Evolutionary conservation across 2,113 vertebrate species (phyloP).

Genomic region (Nesogale talazaci): DNA sequence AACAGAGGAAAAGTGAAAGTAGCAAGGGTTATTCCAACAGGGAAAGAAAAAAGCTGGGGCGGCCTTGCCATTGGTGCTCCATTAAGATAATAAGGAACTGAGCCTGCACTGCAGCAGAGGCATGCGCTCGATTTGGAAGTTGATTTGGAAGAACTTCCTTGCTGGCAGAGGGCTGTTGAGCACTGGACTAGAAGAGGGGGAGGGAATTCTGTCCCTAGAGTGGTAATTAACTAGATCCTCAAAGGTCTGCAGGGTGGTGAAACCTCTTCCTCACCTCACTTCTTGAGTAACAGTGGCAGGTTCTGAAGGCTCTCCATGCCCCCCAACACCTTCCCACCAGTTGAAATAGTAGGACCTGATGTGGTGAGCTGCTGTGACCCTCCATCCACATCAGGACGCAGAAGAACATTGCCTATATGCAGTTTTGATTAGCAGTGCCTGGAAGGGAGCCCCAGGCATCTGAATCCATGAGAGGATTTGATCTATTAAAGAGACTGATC

Average conservation of each 20-base stretch:
- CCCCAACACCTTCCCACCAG: not conserved
- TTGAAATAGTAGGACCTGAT: constrained; percentile 19
- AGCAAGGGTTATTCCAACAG: not conserved
- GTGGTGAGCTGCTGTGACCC: constrained; percentile 53
- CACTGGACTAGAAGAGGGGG: not conserved
- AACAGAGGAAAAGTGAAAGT: not conserved
- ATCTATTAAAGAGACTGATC: not conserved
- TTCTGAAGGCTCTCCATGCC: constrained; percentile 52
- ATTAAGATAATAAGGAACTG: not conserved
- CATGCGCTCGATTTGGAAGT: not conserved
- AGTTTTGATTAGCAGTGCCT: constrained; percentile 27
- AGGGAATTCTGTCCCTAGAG: not conserved
- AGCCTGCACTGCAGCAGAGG: not conserved
- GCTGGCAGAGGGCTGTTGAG: not conserved
- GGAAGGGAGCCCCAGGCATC: fast-evolving
- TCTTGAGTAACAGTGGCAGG: constrained; percentile 52
- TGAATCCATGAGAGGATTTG: not conserved
- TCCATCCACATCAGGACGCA: constrained; percentile 32
- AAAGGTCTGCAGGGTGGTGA: not conserved
- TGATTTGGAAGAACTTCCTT: not conserved
- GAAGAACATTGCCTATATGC: not conserved
- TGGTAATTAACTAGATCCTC: not conserved
- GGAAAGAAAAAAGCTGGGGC: not conserved
- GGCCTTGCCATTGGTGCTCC: not conserved
- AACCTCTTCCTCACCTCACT: not conserved